These are phyloP conservation scores for Cepaea hortensis DNA, from an alignment of 2,888 invertebrate species.

Conservation along the genomic window DNA sequence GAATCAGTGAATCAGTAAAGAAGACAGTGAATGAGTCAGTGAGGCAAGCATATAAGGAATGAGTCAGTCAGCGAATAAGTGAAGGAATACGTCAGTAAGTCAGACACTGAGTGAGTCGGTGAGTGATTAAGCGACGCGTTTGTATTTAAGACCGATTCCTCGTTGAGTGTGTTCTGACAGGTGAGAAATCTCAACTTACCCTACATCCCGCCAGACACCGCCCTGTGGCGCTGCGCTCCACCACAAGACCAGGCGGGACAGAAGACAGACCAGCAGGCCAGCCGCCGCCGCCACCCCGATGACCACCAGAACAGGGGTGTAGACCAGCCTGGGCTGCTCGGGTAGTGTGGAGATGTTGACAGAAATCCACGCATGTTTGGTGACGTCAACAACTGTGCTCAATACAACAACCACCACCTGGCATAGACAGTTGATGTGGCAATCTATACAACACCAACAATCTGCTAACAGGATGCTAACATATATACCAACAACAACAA, in stretches of 20 bases:
- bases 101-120: neutral
- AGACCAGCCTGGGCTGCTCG: neutral
- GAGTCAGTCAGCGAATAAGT: neutral
- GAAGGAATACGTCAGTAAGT: neutral
- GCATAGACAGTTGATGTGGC: neutral
- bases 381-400: constrained; percentile 43
- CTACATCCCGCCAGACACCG: neutral
- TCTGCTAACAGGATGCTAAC: too few species aligned
- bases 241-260: neutral
- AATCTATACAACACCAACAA: too few species aligned
- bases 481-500: too few species aligned
- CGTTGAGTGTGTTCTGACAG: too few species aligned
- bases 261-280: neutral
- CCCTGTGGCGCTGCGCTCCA: neutral
- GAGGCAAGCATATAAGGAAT: too few species aligned
- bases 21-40: too few species aligned
- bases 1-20: too few species aligned
- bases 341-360: constrained; percentile 26
- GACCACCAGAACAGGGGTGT: neutral
- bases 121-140: too few species aligned
- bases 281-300: neutral
- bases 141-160: too few species aligned
- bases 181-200: too few species aligned
- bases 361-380: constrained; percentile 37
- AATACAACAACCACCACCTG: constrained; percentile 29